Base-by-base conservation (phyloP, 2,888 invertebrate genomes). In the Myopa testacea region DNA sequence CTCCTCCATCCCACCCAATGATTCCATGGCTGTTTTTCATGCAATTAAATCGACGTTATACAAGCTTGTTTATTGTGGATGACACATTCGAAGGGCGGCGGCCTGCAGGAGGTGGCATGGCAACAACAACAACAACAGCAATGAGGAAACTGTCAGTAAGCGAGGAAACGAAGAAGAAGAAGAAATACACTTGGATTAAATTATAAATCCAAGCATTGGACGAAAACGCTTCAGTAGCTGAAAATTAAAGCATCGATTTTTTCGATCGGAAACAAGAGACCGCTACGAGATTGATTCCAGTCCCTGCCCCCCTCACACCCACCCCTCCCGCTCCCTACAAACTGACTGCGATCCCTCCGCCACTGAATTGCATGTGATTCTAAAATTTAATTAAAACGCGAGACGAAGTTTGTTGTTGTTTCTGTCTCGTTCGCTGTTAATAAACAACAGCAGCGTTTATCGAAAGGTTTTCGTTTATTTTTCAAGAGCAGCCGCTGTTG, bases 51-150 rank as follows among this genome's bases (percentile, higher is more conserved):
- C 84, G 84, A 85, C 84, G 84, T 84, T 83, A 81, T 79, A 83
- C 78, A 83, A 82, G 78, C 81, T 81, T 84, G 84, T 85, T 87
- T 87, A 86, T 87, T 87, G 87, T 85, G 85, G 86, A 86, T 84
- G 86, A 84, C 86, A 87, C 84, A 87, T 1, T 5, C 34, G 70
- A 68, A 10, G 68, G 26, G 69, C 6, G 65, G 34, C n/a, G n/a
- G 62, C 16, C 26, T 3, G 26, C 10, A 26, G 62, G n/a, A 12
- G n/a, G 26, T 8, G 26, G 4, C 10, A 26, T 26, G 26, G 26
- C 26, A 26, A 26, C 26, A 26, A 26, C 26, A 26, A 26, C 26
- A 26, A 26, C 45, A 45, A 45, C 45, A 45, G 3, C 45, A 45
- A 45, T 3, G 26, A 45, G 45, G 6, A 45, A 45, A 45, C 10